Percentiles rank a stretch among this genome's conserved stretches.
phyloP scores from a whole-genome alignment of 2,888 invertebrate species.

The Philhelius pedissequus region DNA sequence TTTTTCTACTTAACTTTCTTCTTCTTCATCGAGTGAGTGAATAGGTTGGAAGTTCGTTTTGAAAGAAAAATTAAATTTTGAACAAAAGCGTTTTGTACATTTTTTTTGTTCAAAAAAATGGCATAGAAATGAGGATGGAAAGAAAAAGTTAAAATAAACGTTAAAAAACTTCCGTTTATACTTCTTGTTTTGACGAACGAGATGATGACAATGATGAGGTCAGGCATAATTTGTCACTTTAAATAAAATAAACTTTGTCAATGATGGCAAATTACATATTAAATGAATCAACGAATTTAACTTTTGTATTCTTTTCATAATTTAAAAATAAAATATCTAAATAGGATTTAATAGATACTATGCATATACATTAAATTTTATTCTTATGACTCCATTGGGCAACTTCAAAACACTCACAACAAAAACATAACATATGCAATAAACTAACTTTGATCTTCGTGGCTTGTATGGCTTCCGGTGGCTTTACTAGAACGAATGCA shows the following conservation, averaged over 20 bases:
- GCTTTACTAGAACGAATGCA: conserved; percentile 39
- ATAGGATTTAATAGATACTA: too few species aligned
- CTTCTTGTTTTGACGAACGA: conserved; percentile 30
- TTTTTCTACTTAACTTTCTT: background rate
- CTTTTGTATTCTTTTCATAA: background rate
- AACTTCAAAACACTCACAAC: background rate
- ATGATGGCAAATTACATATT: background rate
- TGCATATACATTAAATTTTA: background rate
- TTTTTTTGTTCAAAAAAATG: conserved; percentile 16
- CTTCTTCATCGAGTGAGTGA: background rate
- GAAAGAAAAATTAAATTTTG: background rate
- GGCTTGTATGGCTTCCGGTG: conserved; percentile 8
- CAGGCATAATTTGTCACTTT: conserved; percentile 27
- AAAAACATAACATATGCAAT: background rate
- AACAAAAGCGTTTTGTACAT: background rate
- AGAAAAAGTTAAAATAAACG: conserved; percentile 25
- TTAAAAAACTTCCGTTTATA: conserved; percentile 10
- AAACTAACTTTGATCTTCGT: conserved; percentile 9
- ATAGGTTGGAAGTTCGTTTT: conserved; percentile 12
- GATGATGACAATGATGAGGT: conserved; percentile 16
- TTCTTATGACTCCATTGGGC: background rate
- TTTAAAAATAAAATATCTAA: too few species aligned
- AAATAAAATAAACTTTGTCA: background rate
- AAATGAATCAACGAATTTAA: background rate
- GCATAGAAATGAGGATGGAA: background rate